Evolutionary conservation across 2,113 vertebrate genomes (phyloP).

Genomic region (Aphelocoma coerulescens): DNA sequence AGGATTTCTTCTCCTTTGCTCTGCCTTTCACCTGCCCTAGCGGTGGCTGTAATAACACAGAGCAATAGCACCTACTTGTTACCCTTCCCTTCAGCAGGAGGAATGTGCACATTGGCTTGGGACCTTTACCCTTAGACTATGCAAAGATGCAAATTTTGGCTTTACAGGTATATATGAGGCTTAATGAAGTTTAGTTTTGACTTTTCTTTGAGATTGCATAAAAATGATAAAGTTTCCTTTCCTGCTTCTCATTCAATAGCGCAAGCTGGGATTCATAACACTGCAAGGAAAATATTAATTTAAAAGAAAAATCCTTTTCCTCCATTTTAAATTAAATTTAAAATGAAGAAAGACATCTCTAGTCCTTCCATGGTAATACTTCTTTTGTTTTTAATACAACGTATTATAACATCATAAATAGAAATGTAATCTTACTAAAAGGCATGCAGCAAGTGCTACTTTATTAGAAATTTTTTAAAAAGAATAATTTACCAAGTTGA

Average conservation of each 20-base stretch:
- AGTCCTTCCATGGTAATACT: neutral
- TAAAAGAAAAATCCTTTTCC: conserved; percentile 45
- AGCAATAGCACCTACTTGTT: neutral
- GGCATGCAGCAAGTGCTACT: conserved; percentile 4
- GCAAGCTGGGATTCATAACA: neutral
- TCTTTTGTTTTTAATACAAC: conserved; percentile 60
- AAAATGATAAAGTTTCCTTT: neutral
- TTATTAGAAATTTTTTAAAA: conserved; percentile 36
- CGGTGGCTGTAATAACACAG: neutral
- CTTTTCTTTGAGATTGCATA: neutral
- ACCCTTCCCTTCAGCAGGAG: neutral
- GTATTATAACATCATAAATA: conserved; percentile 47
- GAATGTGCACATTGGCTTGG: neutral
- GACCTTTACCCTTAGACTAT: neutral
- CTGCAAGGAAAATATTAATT: conserved; percentile 40
- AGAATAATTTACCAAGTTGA: conserved; percentile 36
- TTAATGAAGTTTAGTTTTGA: neutral
- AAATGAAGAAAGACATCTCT: conserved; percentile 40
- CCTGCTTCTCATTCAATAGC: neutral
- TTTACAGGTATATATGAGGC: neutral
- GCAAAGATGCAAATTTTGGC: neutral
- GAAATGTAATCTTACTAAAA: conserved; percentile 54
- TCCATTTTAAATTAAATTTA: conserved; percentile 54
- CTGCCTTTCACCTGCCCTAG: neutral
- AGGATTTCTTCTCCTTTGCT: neutral